Base-by-base conservation (phyloP, 2,113 vertebrate genomes). In the Gallinago media region DNA sequence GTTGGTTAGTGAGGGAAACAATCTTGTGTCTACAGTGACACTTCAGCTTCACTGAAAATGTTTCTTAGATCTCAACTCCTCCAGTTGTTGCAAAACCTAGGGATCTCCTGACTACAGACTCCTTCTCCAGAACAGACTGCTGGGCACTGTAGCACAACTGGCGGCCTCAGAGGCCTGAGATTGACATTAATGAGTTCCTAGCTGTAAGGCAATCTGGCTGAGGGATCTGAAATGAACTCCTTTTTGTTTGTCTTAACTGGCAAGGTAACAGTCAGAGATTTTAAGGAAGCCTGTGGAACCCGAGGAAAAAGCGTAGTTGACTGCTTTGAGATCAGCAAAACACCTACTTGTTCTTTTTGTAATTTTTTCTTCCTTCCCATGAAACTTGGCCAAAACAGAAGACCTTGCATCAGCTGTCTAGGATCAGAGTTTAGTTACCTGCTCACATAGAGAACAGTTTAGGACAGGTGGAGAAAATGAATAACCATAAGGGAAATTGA, bases 401-500 rank as follows among this genome's bases (percentile, higher is more conserved):
- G 82, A 44, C 20, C 46, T 92, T 74, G 4, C 21, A 31, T 68
- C 26, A 31, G 4, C 36, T 86, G 31, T 68, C 29, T n/a, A 87
- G 62, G 2, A 8, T 46, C 25, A 78, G 76, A 90, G 54, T 77
- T 82, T 34, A 40, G 36, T 83, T 56, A 58, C 65, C 8, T 50
- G 11, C 49, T 93, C 85, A 62, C 56, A 26, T 8, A 47, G 7
- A 21, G 29, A 47, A 47, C 20, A 22, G 32, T 94, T 61, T 61
- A 77, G 22, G 44, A 19, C 40, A 88, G 50, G 65, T 67, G 46
- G 20, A 90, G 49, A 89, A 85, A 87, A 25, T 65, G 8, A 92
- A 10, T 83, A 66, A 54, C 63, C 77, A 11, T 50, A 70, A 81
- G 46, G 50, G 74, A 84, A 94, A 82, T 91, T 95, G 46, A 73